These are phyloP conservation scores for Theristicus caerulescens DNA, from an alignment of 2,113 vertebrate genomes.

Conservation along the genomic window DNA sequence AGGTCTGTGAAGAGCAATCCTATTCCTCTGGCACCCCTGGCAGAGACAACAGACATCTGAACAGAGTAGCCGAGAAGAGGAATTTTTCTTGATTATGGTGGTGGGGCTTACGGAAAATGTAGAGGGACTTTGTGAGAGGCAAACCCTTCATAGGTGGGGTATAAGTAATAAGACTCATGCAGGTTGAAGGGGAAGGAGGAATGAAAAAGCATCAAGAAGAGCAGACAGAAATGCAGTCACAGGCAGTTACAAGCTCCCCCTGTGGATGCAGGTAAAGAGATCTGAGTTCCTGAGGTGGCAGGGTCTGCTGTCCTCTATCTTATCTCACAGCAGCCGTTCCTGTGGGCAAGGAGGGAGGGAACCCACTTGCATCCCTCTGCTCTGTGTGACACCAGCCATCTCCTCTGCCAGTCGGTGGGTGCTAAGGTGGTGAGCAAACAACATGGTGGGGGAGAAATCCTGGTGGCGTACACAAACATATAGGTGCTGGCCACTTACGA, in stretches of 20 bases:
- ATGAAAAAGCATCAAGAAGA: neutral
- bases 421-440: neutral
- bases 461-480: accelerated
- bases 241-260: neutral
- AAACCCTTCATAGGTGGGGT: neutral
- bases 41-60: neutral
- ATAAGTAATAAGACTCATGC: neutral
- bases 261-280: neutral
- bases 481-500: neutral
- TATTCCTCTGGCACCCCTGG: neutral
- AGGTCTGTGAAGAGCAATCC: neutral
- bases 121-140: neutral
- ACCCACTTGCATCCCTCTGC: neutral
- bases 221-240: neutral
- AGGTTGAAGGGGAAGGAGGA: neutral
- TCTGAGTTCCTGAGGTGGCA: neutral
- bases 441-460: accelerated
- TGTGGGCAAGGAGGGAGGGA: neutral
- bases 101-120: neutral
- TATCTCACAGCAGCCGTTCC: neutral
- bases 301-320: neutral
- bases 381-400: neutral
- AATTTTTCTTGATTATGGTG: neutral
- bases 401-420: neutral
- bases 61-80: neutral